phyloP scores from a whole-genome alignment of 2,113 vertebrate genomes.

The Campylorhamphus procurvoides region DNA sequence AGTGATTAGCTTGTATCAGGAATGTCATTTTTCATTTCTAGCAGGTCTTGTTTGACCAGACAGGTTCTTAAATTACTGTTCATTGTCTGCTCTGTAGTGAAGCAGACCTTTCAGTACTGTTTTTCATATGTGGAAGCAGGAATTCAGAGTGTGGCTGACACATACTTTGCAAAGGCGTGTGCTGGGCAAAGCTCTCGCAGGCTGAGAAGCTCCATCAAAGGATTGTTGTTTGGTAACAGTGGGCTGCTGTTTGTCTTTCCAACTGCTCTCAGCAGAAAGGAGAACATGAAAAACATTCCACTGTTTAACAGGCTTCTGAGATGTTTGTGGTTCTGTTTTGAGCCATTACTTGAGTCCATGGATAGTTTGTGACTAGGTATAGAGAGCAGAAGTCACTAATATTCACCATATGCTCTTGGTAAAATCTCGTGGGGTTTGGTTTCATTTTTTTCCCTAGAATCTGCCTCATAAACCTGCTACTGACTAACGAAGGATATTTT shows the following conservation, averaged over 20 bases:
- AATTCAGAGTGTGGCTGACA: background rate
- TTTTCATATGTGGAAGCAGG: background rate
- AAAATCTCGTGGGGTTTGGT: background rate
- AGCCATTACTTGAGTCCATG: background rate
- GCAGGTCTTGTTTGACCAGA: conserved; percentile 10
- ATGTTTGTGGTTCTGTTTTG: background rate
- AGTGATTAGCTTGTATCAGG: conserved; percentile 25
- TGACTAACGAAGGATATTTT: background rate
- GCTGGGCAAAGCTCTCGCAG: background rate
- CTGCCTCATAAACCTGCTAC: background rate
- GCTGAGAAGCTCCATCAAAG: background rate
- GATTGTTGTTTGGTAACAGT: background rate
- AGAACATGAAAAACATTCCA: background rate
- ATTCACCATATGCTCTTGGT: background rate
- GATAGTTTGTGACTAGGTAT: background rate
- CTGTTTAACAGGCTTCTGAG: background rate
- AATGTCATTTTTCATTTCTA: conserved; percentile 58
- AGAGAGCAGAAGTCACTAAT: background rate
- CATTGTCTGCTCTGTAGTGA: background rate
- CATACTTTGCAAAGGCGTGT: fast-evolving
- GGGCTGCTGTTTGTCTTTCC: background rate
- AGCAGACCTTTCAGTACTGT: background rate
- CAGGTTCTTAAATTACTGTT: conserved; percentile 38
- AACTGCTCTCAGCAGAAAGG: background rate
- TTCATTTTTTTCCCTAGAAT: background rate